phyloP scores from a whole-genome alignment of 2,113 vertebrate species.

The Halcyon senegalensis region DNA sequence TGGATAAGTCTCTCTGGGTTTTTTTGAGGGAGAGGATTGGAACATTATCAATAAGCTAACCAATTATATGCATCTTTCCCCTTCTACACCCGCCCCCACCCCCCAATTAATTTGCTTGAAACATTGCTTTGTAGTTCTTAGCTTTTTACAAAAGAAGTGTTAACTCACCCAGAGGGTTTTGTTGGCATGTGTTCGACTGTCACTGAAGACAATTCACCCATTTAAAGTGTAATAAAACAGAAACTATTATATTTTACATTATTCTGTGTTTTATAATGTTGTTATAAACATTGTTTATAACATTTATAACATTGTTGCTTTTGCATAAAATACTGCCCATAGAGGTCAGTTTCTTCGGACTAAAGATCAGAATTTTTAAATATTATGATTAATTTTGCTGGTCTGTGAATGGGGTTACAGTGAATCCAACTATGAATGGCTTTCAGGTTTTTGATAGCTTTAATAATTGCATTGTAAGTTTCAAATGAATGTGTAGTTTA shows the following conservation, averaged over 20 bases:
- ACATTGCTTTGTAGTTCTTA: background rate
- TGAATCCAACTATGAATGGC: background rate
- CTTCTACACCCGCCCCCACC: rapidly evolving
- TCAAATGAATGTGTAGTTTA: background rate
- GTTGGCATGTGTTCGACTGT: background rate
- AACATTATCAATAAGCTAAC: background rate
- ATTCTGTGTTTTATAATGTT: background rate
- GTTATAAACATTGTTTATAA: too few species aligned
- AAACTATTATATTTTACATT: background rate
- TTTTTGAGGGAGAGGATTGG: background rate
- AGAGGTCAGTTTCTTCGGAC: background rate
- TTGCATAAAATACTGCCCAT: background rate
- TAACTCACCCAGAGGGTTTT: background rate
- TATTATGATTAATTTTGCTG: background rate
- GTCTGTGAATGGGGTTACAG: background rate
- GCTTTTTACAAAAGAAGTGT: too few species aligned
- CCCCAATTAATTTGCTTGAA: background rate
- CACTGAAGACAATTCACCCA: background rate
- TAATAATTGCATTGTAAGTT: background rate
- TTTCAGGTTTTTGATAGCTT: background rate
- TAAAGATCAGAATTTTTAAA: background rate
- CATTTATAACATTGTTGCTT: background rate
- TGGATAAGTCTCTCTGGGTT: background rate
- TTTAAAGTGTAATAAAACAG: background rate
- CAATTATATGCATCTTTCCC: background rate